These are phyloP conservation scores for Phortica variegata DNA, from an alignment of 1,140 invertebrate genomes.

Conservation along the genomic window DNA sequence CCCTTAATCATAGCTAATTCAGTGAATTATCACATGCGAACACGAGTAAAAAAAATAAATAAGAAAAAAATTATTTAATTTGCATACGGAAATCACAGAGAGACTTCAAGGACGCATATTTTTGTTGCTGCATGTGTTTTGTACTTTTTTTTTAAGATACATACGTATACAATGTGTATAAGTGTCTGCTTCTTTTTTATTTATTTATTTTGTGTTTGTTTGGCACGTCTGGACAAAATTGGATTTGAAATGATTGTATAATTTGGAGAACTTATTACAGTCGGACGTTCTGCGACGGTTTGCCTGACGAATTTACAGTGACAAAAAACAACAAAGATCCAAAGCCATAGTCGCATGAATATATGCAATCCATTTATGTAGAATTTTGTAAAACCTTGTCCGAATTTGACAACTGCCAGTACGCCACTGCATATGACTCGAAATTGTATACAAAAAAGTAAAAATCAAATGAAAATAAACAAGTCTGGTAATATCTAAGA, in stretches of 20 bases:
- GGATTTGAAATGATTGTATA: conserved; percentile 55
- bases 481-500: neutral
- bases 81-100: conserved; percentile 49
- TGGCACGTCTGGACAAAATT: conserved; percentile 45
- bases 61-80: conserved; percentile 26
- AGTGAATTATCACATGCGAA: too few species aligned
- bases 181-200: too few species aligned
- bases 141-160: neutral
- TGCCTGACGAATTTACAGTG: too few species aligned
- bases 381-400: too few species aligned
- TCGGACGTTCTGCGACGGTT: conserved; percentile 40
- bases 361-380: too few species aligned
- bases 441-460: neutral
- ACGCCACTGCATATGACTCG: too few species aligned
- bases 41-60: too few species aligned
- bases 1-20: too few species aligned
- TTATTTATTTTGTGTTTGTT: conserved; percentile 39
- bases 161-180: too few species aligned
- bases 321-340: too few species aligned
- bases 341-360: too few species aligned
- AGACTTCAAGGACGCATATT: conserved; percentile 49
- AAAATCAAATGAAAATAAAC: conserved; percentile 10
- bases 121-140: conserved; percentile 24
- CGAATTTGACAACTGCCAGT: too few species aligned
- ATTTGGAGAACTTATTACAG: conserved; percentile 49